Evolutionary conservation across 2,113 vertebrate genomes (phyloP), one percentile per base, ranked within the genome.

Genomic region (Lamprotornis superbus): DNA sequence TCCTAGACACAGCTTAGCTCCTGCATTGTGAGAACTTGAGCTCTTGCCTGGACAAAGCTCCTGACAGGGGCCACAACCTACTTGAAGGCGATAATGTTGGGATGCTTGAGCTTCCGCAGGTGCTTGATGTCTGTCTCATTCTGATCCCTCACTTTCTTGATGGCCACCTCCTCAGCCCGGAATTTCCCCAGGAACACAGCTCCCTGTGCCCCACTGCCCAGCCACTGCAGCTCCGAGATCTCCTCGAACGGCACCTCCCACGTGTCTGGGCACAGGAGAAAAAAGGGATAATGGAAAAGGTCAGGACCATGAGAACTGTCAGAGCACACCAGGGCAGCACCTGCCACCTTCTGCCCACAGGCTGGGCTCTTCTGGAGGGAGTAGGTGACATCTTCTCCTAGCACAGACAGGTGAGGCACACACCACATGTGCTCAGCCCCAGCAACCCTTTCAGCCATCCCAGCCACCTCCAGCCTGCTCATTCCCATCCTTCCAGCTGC

Each of bases 181-280:
- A 99, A 99, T 69, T 99, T 99, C 12, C 99, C 99, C 89, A 99
- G 96, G 97, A 99, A 99, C 63, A 99, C 99, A 0, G 99, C 99
- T 49, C 99, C 99, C 91, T 99, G 99, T 1, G 99, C 99, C 10
- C 99, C 99, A 1, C 99, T 99, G 82, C 99, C 99, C 95, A 99
- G 98, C 99, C 99, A 99, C 98, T 99, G 99, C 91, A 99, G 97
- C 98, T 99, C 99, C 0, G 99, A 99, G 95, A 99, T 99, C 98
- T 99, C 99, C 97, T 99, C 99, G 5, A 99, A 99, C 0, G 99
- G 99, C 49, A 99, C 99, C 96, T 99, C 99, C 99, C 99, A 99
- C 70, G 99, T 98, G 82, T 99, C 99, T 99, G 98, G n/a, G 22
- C 61, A 93, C 22, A 55, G 92, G 73, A 5, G 40, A 13, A 88